Percentiles rank a stretch among this genome's conserved stretches.
These are phyloP conservation scores for Bombus turneri DNA, from an alignment of 1,140 invertebrate genomes.

Conservation along the genomic window DNA sequence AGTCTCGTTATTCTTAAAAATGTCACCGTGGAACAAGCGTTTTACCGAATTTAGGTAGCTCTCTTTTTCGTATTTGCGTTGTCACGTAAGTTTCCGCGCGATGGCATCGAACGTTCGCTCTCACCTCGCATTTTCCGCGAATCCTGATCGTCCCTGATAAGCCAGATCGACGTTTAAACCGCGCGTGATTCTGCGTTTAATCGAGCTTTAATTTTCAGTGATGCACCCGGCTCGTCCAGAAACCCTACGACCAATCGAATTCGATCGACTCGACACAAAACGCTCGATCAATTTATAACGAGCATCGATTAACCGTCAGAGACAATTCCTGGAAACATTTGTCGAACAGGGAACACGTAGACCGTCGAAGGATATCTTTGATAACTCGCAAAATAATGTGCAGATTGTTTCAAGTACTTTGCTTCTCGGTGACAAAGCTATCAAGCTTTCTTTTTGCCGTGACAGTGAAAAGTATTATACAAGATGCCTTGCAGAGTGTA, in stretches of 20 bases:
- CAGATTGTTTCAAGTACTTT: not conserved
- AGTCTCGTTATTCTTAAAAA: too few relatives aligned
- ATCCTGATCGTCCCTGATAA: constrained; percentile 9
- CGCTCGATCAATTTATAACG: constrained; percentile 10
- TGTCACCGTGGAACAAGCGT: not conserved
- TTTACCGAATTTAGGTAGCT: not conserved
- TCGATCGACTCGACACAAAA: constrained; percentile 13
- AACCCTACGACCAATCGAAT: not conserved
- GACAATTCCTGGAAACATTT: not conserved
- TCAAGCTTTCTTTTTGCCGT: too few relatives aligned
- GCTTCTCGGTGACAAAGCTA: not conserved
- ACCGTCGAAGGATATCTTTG: not conserved
- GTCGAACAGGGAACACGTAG: not conserved
- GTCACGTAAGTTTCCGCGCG: constrained; percentile 17
- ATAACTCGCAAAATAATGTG: too few relatives aligned
- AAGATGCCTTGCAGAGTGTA: not conserved
- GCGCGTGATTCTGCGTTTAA: constrained; percentile 31
- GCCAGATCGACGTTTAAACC: constrained; percentile 25
- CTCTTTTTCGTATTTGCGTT: not conserved
- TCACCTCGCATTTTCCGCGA: constrained; percentile 19
- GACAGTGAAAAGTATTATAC: not conserved
- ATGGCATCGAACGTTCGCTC: not conserved
- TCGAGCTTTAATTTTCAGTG: constrained; percentile 28
- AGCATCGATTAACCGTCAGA: constrained; percentile 1
- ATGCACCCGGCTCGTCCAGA: not conserved